Evolutionary conservation across 92 coral and sea anemone species (phyloP), one percentile per base, ranked within the genome.

Genomic region (Nematostella vectensis): DNA sequence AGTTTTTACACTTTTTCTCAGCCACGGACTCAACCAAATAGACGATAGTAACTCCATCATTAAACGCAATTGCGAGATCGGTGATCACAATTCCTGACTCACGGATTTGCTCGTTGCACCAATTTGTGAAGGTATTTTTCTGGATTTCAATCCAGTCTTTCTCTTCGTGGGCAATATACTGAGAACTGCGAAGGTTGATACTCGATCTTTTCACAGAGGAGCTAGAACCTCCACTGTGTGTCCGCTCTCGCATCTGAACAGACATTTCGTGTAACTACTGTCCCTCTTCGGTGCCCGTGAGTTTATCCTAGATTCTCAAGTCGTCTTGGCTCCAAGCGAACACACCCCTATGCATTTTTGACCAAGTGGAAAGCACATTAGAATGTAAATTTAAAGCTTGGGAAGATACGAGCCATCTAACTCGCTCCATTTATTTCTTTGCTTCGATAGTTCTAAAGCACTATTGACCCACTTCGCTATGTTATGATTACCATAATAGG

Each of bases 141-240:
- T 91, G 98, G 27, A 81, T 69, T 39, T 86, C 88, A 18, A 91
- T 69, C 98, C 98, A 91, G 57, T 86, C 88, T 69, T 87, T 83
- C 58, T 86, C 93, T 36, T 81, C 62, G 11, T 66, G 63, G 21
- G 87, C 87, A 45, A 83, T 72, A 40, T 84, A 74, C 16, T 70
- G 57, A 1, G 94, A 85, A 61, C 94, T 81, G 54, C 68, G 74
- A 27, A 85, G 65, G 63, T 65, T 65, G 51, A 63, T 61, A 59
- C 48, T 59, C 42, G 42, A 15, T 8, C 9, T 36, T 36, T 15
- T 36, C 42, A 36, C 42, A 36, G 42, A 15, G 15, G 9, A 8
- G 9, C 8, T 15, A 36, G 42, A 15, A n/a, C n/a, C n/a, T n/a
- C n/a, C n/a, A n/a, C n/a, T n/a, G n/a, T n/a, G n/a, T n/a, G n/a